phyloP scores from a whole-genome alignment of 2,113 vertebrate species.

The Leptosomus discolor region DNA sequence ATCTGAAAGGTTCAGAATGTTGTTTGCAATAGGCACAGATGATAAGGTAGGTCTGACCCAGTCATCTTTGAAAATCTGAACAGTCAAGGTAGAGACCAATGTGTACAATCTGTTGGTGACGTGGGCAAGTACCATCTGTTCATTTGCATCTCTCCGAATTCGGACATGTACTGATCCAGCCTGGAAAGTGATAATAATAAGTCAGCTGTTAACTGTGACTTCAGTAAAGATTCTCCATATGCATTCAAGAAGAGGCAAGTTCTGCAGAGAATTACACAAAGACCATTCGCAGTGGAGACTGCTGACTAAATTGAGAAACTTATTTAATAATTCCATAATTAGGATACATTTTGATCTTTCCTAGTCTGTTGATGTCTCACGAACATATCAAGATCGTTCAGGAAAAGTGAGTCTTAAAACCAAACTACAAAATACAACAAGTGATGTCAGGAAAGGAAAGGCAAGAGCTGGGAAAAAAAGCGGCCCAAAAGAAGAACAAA shows the following conservation, averaged over 20 bases:
- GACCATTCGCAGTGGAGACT: background rate
- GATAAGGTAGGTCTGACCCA: constrained; percentile 88
- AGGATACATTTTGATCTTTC: background rate
- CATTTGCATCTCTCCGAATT: constrained; percentile 95
- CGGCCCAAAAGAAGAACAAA: background rate
- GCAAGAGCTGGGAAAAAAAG: background rate
- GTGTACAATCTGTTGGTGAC: constrained; percentile 91
- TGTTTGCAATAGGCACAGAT: constrained; percentile 76
- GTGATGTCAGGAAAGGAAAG: background rate
- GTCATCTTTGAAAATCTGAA: constrained; percentile 98
- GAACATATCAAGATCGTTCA: background rate
- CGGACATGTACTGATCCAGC: constrained; percentile 94
- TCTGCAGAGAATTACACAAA: background rate
- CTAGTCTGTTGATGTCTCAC: background rate
- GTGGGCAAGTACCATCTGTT: constrained; percentile 97
- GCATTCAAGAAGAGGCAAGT: background rate
- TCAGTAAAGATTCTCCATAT: background rate
- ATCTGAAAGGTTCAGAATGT: constrained; percentile 79
- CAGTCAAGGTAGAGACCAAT: constrained; percentile 88
- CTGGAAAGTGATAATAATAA: constrained; percentile 68
- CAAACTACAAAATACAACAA: background rate
- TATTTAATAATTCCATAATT: background rate
- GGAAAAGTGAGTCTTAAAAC: background rate
- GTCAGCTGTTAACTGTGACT: background rate
- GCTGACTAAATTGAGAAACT: background rate